Evolutionary conservation across 1,140 invertebrate species (phyloP).

Genomic region (Zaprionus ornatus): DNA sequence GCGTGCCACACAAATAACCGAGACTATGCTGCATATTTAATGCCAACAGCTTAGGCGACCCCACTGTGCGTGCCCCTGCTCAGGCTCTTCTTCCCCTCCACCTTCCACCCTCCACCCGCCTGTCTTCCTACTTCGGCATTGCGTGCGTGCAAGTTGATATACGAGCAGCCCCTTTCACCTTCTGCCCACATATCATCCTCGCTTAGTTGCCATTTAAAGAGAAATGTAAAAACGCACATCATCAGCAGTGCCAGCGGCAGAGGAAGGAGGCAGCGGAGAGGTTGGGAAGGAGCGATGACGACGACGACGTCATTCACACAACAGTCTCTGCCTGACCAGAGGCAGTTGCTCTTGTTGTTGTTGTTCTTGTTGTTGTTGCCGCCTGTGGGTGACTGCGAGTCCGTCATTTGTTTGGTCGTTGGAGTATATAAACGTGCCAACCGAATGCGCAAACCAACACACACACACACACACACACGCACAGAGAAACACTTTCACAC

Average conservation of each 20-base stretch:
- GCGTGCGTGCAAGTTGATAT: slow-evolving; percentile 63
- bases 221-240: slow-evolving; percentile 54
- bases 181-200: slow-evolving; percentile 6
- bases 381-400: slow-evolving; percentile 43
- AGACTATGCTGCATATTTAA: background rate
- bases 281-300: background rate
- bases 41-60: background rate
- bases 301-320: slow-evolving; percentile 62
- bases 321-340: slow-evolving; percentile 60
- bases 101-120: background rate
- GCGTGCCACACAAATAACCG: background rate
- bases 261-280: background rate
- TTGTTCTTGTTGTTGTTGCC: slow-evolving; percentile 15
- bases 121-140: background rate
- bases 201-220: slow-evolving; percentile 50
- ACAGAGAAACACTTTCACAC: slow-evolving; percentile 9
- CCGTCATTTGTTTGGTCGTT: slow-evolving; percentile 57
- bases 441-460: slow-evolving; percentile 37
- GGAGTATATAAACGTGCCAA: slow-evolving; percentile 72
- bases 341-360: slow-evolving; percentile 6
- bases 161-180: slow-evolving; percentile 17
- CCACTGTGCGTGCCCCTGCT: slow-evolving; percentile 32
- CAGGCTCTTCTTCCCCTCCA: slow-evolving; percentile 11
- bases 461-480: slow-evolving; percentile 21
- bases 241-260: slow-evolving; percentile 26